Base-by-base conservation (phyloP, 1,140 invertebrate species). In the Zaprionus gabonicus region DNA sequence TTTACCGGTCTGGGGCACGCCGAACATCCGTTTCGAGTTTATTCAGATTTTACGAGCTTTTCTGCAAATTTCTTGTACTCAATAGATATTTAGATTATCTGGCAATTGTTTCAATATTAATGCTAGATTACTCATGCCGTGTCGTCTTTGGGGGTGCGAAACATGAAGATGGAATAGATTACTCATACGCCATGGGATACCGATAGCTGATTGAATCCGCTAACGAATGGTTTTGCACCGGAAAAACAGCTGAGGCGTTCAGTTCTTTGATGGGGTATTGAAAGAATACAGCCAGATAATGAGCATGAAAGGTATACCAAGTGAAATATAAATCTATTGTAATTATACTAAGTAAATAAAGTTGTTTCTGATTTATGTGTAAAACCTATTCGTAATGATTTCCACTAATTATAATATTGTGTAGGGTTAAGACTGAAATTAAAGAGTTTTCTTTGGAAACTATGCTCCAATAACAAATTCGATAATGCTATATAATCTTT, bases 101-200 rank as follows among this genome's bases (percentile, higher is more conserved):
- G 71, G 76, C 55, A 75, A 71, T 71, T 82, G 81, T 82, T 75
- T 76, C 56, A 62, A 80, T 56, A 78, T 82, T 44, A 78, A 79
- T 82, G 67, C 49, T 49, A 69, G 36, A 81, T 83, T 83, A 80
- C 81, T 83, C 81, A 83, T 83, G 63, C 76, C 56, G 23, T 71
- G 60, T 53, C 71, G 25, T 13, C 36, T 53, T 17, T 23, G 23
- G 38, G 25, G 25, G 23, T 34, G 67, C 27, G 59, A 58, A 57
- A 82, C 17, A 9, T n/a, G 41, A 64, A 59, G 57, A 28, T 51
- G 25, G 44, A 34, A 63, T 41, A 28, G 41, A 81, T 81, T 81
- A 72, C 78, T 81, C 79, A 81, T 57, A 51, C 62, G 4, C 23
- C 15, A 62, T 59, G 53, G 69, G 56, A 27, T 60, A 59, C 27